These are phyloP conservation scores for Athalia circularis DNA, from an alignment of 2,888 invertebrate genomes.

Conservation along the genomic window DNA sequence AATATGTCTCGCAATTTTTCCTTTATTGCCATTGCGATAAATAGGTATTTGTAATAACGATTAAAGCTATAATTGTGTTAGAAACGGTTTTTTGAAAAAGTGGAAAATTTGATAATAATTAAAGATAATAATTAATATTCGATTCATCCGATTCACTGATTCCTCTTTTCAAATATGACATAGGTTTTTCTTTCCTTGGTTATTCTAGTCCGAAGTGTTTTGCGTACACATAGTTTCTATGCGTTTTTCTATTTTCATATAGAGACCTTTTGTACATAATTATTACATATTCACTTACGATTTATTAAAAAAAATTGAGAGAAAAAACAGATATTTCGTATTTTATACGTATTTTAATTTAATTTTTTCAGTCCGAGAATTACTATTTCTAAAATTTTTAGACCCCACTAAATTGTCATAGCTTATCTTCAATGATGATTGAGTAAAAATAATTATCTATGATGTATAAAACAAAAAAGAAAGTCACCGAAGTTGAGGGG, in stretches of 20 bases:
- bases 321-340: too few relatives aligned
- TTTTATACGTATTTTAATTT: not conserved
- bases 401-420: too few relatives aligned
- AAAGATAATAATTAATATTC: slow-evolving; percentile 28
- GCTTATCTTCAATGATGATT: too few relatives aligned
- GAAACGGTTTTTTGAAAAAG: not conserved
- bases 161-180: not conserved
- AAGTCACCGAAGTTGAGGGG: not conserved
- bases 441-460: not conserved
- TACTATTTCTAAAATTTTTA: too few relatives aligned
- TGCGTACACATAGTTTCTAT: not conserved
- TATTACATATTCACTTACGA: not conserved
- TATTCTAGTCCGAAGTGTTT: not conserved
- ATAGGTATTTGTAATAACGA: not conserved
- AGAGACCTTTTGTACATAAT: not conserved
- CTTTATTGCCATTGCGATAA: not conserved
- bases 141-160: slow-evolving; percentile 10
- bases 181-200: not conserved
- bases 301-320: too few relatives aligned
- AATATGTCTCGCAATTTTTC: slow-evolving; percentile 13
- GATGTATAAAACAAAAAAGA: slow-evolving; percentile 8
- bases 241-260: not conserved
- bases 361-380: too few relatives aligned
- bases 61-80: not conserved
- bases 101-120: slow-evolving; percentile 43